Evolutionary conservation across 2,113 vertebrate genomes (phyloP).

Genomic region (Echinops telfairi): DNA sequence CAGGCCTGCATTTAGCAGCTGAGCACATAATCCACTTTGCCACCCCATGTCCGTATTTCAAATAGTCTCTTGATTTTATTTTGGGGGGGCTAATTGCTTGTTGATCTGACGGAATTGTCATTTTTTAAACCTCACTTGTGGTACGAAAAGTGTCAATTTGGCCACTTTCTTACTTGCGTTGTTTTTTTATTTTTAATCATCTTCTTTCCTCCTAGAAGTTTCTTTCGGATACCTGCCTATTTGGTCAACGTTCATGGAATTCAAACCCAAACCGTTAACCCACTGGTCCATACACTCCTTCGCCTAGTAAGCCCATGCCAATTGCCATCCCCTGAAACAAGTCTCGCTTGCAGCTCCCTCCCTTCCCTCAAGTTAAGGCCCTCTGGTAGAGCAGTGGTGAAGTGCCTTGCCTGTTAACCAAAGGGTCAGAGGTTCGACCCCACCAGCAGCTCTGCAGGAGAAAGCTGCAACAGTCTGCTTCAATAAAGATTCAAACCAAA

Average conservation of each 20-base stretch:
- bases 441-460: neutral
- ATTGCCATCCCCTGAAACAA: neutral
- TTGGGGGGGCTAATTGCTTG: slow-evolving; percentile 4
- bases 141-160: neutral
- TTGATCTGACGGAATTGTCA: neutral
- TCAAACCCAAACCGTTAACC: neutral
- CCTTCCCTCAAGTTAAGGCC: neutral
- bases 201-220: neutral
- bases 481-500: too few relatives aligned
- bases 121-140: too few relatives aligned
- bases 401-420: neutral
- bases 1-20: too few relatives aligned
- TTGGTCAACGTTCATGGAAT: slow-evolving; percentile 33
- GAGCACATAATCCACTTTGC: neutral
- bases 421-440: neutral
- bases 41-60: slow-evolving; percentile 1
- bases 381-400: neutral
- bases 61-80: neutral
- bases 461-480: too few relatives aligned
- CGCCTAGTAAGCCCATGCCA: neutral
- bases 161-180: neutral
- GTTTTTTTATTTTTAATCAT: neutral
- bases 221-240: neutral
- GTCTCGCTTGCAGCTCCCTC: neutral
- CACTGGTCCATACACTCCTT: neutral